phyloP scores from a whole-genome alignment of 2,113 vertebrate species.

The Campylorhamphus procurvoides region DNA sequence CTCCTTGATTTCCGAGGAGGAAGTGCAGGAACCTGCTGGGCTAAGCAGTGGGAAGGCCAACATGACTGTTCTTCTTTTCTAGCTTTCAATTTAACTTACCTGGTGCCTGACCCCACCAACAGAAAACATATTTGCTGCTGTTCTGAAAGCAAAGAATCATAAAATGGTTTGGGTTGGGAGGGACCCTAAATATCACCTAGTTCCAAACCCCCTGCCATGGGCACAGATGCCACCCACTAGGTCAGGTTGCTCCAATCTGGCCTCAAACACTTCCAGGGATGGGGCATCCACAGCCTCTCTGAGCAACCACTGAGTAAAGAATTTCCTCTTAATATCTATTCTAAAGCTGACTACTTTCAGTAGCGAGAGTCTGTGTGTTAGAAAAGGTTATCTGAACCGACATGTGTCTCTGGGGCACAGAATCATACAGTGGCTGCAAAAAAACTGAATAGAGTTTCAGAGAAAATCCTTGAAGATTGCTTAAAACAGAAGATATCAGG shows the following conservation, averaged over 20 bases:
- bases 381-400: neutral
- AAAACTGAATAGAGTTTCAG: neutral
- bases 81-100: neutral
- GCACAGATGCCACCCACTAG: neutral
- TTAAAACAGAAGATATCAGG: neutral
- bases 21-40: neutral
- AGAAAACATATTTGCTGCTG: neutral
- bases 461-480: neutral
- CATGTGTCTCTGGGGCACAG: rapidly evolving
- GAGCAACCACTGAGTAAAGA: neutral
- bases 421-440: neutral
- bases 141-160: neutral
- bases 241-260: neutral
- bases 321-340: neutral
- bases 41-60: neutral
- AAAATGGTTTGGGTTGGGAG: neutral
- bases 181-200: neutral
- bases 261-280: neutral
- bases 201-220: neutral
- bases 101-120: neutral
- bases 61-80: rapidly evolving
- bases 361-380: too few relatives aligned
- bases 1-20: neutral
- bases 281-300: neutral
- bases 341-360: neutral